Evolutionary conservation across 2,113 vertebrate species (phyloP).

Genomic region (Electrona antarctica): DNA sequence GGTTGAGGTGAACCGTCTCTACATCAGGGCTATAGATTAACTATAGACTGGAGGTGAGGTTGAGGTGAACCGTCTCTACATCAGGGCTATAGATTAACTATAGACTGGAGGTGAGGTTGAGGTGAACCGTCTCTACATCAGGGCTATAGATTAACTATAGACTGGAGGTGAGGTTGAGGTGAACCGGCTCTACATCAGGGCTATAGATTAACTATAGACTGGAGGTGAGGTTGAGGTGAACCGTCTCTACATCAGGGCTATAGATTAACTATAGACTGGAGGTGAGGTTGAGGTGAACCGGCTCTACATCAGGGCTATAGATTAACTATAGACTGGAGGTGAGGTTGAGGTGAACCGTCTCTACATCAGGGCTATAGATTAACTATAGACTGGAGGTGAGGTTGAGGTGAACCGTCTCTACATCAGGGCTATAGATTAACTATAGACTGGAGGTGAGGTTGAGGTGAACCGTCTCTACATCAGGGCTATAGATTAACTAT

Average conservation of each 20-base stretch:
- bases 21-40: not conserved
- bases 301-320: not conserved
- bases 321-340: not conserved
- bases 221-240: conserved; percentile 12
- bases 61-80: not conserved
- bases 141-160: not conserved
- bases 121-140: not conserved
- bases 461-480: not conserved
- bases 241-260: not conserved
- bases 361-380: not conserved
- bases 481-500: not conserved
- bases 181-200: not conserved
- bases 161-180: conserved; percentile 11
- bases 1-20: not conserved
- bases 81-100: not conserved
- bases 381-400: not conserved
- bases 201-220: not conserved
- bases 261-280: not conserved
- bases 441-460: conserved; percentile 1
- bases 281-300: conserved; percentile 6
- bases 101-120: conserved; percentile 2
- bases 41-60: not conserved
- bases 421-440: not conserved
- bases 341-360: not conserved
- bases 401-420: not conserved